Conservation (phyloP, 1,140 invertebrate species). For the Diorhabda sublineata region DNA sequence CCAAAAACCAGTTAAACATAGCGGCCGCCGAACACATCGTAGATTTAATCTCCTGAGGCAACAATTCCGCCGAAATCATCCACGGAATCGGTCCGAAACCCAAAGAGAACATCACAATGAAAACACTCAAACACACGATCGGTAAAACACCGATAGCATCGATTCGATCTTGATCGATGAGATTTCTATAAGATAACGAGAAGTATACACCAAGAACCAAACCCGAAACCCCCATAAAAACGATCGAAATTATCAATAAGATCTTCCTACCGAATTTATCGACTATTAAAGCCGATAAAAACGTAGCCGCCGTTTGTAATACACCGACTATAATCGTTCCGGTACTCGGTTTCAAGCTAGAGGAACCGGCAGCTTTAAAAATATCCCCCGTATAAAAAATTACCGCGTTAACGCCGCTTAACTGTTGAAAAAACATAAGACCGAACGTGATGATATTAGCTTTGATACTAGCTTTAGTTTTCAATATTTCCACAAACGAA, state of each 20-base stretch:
- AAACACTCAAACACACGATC: constrained; percentile 66
- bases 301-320: constrained; percentile 70
- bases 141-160: constrained; percentile 58
- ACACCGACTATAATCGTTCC: constrained; percentile 69
- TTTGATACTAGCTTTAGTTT: constrained; percentile 49
- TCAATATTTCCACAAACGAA: constrained; percentile 48
- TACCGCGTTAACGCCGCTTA: constrained; percentile 59
- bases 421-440: constrained; percentile 68
- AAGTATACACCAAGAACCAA: constrained; percentile 65
- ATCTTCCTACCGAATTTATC: constrained; percentile 65
- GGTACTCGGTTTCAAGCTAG: constrained; percentile 50
- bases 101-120: constrained; percentile 72
- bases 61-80: constrained; percentile 72
- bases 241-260: constrained; percentile 63
- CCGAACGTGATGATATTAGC: constrained; percentile 55
- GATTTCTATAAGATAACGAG: constrained; percentile 50
- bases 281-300: constrained; percentile 61
- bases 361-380: constrained; percentile 39
- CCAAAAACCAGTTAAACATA: constrained; percentile 73
- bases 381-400: constrained; percentile 57
- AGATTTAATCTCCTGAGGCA: constrained; percentile 72
- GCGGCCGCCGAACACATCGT: constrained; percentile 71
- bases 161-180: constrained; percentile 28
- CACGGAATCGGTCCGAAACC: constrained; percentile 81
- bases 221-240: constrained; percentile 59